These are phyloP conservation scores for Girardinus metallicus DNA, from an alignment of 2,797 vertebrate genomes.

Conservation along the genomic window DNA sequence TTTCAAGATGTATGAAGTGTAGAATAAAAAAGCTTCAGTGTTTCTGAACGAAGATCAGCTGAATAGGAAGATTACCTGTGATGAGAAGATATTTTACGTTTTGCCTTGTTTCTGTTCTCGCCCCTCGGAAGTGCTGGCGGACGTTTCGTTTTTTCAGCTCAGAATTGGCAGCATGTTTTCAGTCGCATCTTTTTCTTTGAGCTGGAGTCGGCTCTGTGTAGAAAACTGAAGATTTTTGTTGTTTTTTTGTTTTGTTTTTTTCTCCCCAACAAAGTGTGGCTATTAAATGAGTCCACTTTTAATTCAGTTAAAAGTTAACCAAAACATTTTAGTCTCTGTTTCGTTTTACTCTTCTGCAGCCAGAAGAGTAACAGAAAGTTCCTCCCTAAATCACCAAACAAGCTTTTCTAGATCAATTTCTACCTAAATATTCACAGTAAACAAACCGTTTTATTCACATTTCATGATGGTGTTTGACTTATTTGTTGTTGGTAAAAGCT, in stretches of 20 bases:
- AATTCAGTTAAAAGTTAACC: background rate
- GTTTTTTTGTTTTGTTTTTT: constrained; percentile 4
- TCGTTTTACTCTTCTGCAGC: background rate
- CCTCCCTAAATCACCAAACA: background rate
- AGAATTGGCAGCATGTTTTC: constrained; percentile 24
- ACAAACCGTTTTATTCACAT: background rate
- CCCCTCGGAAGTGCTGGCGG: constrained; percentile 10
- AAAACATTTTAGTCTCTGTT: background rate
- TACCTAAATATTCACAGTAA: background rate
- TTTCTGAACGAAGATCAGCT: constrained; percentile 16
- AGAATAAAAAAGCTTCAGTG: constrained; percentile 28
- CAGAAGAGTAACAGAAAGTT: background rate
- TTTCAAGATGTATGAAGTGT: constrained; percentile 31
- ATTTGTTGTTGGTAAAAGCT: background rate
- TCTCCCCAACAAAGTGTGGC: background rate
- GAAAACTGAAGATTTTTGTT: constrained; percentile 4
- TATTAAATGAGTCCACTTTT: constrained; percentile 1
- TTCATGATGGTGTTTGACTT: background rate
- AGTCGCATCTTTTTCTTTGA: constrained; percentile 2
- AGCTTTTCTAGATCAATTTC: background rate
- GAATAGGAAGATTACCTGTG: background rate
- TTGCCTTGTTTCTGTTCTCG: constrained; percentile 48
- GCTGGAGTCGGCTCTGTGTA: constrained; percentile 16
- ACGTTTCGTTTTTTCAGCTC: constrained; percentile 18
- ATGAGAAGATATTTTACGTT: constrained; percentile 11